A percentile compares a stretch with the other conserved stretches of the same genome.
Conservation (phyloP, 2,113 vertebrate genomes). For the Ancistrus triradiatus region DNA sequence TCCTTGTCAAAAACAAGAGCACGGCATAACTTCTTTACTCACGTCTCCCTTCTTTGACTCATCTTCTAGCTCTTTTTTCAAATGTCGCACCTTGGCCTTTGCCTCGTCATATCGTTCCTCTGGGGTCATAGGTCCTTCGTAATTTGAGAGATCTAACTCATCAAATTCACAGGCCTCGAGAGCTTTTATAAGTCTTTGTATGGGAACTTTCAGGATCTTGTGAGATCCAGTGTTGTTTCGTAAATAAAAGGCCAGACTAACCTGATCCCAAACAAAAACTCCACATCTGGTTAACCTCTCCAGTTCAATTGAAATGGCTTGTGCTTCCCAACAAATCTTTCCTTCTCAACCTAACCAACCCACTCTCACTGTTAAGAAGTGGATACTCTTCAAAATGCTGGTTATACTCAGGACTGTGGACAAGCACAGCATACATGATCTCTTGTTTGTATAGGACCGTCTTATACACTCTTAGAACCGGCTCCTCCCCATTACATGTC, state of each 20-base stretch:
- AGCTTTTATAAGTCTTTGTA: constrained; percentile 10
- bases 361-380: not conserved
- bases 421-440: constrained; percentile 40
- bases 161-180: constrained; percentile 4
- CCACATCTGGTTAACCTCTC: fast-evolving
- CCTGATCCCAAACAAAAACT: constrained; percentile 45
- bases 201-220: not conserved
- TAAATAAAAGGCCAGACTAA: constrained; percentile 40
- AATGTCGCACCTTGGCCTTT: not conserved
- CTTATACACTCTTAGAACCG: constrained; percentile 37
- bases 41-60: too few species aligned
- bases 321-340: constrained; percentile 42
- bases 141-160: not conserved
- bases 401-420: constrained; percentile 38
- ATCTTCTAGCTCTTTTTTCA: not conserved
- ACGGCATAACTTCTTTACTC: too few species aligned
- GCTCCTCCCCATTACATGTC: constrained; percentile 28
- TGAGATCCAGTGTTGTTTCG: not conserved
- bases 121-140: fast-evolving
- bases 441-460: constrained; percentile 36
- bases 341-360: constrained; percentile 1
- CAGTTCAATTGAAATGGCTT: constrained; percentile 34
- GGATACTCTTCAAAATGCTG: constrained; percentile 5
- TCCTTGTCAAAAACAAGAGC: too few species aligned
- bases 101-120: not conserved